Percentiles rank a stretch among this genome's conserved stretches.
Conservation (phyloP, 2,113 vertebrate species). For the Zapornia atra region DNA sequence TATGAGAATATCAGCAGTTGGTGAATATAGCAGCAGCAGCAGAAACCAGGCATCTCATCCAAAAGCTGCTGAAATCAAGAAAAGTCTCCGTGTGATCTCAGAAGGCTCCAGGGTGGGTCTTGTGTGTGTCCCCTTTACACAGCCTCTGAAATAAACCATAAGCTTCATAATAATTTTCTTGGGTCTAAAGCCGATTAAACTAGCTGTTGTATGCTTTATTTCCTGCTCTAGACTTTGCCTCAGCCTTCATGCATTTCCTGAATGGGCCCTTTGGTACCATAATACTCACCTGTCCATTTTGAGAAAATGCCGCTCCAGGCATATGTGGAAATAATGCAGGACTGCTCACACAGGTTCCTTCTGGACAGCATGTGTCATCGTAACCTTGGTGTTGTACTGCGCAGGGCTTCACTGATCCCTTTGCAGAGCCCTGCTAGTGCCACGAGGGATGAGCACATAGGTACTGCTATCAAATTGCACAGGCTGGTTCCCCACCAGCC, state of each 20-base stretch:
- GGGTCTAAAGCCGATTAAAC: neutral
- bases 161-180: neutral
- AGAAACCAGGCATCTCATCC: rapidly evolving
- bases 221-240: neutral
- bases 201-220: neutral
- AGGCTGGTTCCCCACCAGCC: neutral
- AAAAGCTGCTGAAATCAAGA: neutral
- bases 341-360: neutral
- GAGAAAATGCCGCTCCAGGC: neutral
- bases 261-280: neutral
- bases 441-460: neutral
- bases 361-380: neutral
- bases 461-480: rapidly evolving
- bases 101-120: neutral
- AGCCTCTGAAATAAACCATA: neutral
- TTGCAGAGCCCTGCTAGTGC: neutral
- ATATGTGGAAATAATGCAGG: neutral
- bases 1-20: neutral
- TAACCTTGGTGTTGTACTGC: neutral
- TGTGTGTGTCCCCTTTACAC: neutral
- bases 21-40: neutral
- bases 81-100: neutral
- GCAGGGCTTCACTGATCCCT: neutral
- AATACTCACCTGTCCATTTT: rapidly evolving
- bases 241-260: neutral